A percentile compares a stretch with the other conserved stretches of the same genome.
Evolutionary conservation across 2,888 invertebrate genomes (phyloP).

Genomic region (Lasioglossum lativentre): DNA sequence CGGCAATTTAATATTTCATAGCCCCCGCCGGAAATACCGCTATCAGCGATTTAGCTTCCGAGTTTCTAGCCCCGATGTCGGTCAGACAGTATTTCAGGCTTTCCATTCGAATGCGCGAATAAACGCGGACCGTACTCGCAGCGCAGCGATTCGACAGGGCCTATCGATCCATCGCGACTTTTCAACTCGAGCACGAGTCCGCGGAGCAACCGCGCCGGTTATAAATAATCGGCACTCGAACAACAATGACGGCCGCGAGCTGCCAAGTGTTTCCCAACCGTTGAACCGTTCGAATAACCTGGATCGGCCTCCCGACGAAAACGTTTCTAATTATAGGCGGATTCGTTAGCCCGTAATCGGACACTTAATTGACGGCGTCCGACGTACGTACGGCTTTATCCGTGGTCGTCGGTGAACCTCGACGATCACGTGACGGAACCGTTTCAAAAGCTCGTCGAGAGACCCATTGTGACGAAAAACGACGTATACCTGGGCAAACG

Average conservation of each 20-base stretch:
- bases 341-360: constrained; percentile 30
- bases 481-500: background rate
- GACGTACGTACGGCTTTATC: background rate
- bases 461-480: background rate
- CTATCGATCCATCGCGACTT: background rate
- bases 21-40: background rate
- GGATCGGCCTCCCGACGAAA: constrained; percentile 24
- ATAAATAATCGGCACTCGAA: constrained; percentile 73
- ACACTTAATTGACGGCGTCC: constrained; percentile 12
- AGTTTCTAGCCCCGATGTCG: background rate
- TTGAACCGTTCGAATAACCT: constrained; percentile 56
- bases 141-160: background rate
- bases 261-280: constrained; percentile 76
- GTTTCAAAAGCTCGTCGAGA: background rate
- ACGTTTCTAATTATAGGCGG: constrained; percentile 61
- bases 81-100: background rate
- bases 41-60: constrained; percentile 1
- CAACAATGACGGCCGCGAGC: constrained; percentile 62
- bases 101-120: background rate
- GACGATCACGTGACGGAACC: background rate
- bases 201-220: constrained; percentile 42
- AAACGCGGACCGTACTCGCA: background rate
- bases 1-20: constrained; percentile 2
- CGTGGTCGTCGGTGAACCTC: background rate
- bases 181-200: background rate